phyloP scores from a whole-genome alignment of 2,797 vertebrate genomes.

The Falco naumanni region DNA sequence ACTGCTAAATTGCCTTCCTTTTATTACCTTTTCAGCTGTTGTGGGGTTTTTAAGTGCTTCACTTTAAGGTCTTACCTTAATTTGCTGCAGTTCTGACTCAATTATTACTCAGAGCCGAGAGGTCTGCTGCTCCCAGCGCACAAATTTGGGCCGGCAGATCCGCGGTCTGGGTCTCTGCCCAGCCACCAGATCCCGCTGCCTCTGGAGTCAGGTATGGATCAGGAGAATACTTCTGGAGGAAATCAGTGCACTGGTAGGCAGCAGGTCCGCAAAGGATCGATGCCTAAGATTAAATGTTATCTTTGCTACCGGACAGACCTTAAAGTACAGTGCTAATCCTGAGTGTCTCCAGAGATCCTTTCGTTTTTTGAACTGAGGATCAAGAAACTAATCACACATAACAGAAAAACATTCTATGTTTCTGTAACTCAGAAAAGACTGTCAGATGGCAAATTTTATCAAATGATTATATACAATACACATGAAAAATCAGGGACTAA shows the following conservation, averaged over 20 bases:
- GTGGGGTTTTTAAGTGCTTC: constrained; percentile 19
- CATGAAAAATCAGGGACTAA: background rate
- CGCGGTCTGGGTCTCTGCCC: background rate
- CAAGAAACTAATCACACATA: background rate
- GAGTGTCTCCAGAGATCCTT: background rate
- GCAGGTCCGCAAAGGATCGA: background rate
- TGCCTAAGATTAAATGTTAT: background rate
- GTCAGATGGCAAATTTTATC: background rate
- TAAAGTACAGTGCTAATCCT: background rate
- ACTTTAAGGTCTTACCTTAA: constrained; percentile 42
- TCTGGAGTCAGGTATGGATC: background rate
- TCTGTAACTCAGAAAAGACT: background rate
- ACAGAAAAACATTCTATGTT: background rate
- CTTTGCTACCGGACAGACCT: background rate
- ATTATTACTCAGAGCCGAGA: background rate
- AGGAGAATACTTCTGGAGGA: background rate
- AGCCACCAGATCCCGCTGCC: background rate
- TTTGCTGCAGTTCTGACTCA: constrained; percentile 29
- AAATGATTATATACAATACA: background rate
- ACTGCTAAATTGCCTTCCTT: constrained; percentile 44
- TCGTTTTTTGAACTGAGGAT: background rate
- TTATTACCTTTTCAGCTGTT: constrained; percentile 39
- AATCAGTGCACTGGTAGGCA: background rate
- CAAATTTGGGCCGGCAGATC: background rate
- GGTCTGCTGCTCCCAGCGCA: background rate